Percentiles rank a stretch among this genome's conserved stretches.
Evolutionary conservation across 2,113 vertebrate genomes (phyloP).

Genomic region (Mastomys natalensis): DNA sequence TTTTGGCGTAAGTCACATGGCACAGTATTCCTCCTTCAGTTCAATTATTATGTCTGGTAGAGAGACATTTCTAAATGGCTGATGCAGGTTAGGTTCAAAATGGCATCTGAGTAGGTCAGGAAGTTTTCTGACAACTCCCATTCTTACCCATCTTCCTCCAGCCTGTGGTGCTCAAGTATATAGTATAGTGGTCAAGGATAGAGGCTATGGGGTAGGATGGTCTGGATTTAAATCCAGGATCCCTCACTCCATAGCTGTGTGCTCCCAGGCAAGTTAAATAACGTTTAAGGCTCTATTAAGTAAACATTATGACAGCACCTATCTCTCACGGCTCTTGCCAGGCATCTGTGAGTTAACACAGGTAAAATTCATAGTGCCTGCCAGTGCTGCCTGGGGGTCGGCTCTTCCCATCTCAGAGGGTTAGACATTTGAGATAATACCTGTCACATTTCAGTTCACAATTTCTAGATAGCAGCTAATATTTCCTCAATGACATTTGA

Average conservation of each 20-base stretch:
- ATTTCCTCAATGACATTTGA: constrained; percentile 3
- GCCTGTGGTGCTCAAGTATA: not conserved
- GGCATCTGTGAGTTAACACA: not conserved
- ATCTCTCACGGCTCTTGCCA: not conserved
- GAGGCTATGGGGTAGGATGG: not conserved
- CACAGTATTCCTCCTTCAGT: not conserved
- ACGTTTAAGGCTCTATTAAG: not conserved
- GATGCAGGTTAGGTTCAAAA: not conserved
- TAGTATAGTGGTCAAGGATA: accelerated
- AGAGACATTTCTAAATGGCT: not conserved
- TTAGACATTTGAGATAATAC: not conserved
- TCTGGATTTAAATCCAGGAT: constrained; percentile 7
- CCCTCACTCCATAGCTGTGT: not conserved
- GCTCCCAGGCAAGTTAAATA: not conserved
- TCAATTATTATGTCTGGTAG: not conserved
- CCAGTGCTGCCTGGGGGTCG: no score
- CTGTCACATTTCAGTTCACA: no score
- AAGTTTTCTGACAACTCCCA: not conserved
- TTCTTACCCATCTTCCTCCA: not conserved
- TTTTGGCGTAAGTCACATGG: no score
- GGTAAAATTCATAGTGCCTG: not conserved
- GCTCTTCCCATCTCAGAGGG: not conserved
- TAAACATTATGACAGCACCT: not conserved
- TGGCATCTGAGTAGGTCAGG: not conserved
- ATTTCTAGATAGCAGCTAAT: no score